phyloP scores from a whole-genome alignment of 23 tunicate species.

The Oikopleura vanhoeffeni region DNA sequence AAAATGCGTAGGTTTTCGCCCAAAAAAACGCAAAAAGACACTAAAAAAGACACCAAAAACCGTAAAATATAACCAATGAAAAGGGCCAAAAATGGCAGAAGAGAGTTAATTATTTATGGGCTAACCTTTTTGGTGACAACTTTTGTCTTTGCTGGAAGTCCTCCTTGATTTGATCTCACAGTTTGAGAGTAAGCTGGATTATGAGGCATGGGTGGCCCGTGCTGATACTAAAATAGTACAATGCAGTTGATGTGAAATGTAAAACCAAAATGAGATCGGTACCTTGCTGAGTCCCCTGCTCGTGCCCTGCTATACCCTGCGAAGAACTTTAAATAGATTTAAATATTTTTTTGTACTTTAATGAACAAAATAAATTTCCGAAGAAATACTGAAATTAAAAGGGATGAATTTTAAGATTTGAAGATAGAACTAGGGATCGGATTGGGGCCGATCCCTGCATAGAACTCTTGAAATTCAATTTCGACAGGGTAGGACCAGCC shows the following conservation, averaged over 20 bases:
- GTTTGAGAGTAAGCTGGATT: not conserved
- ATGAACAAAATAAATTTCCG: not conserved
- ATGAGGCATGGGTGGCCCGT: not conserved
- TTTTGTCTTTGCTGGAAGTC: constrained; percentile 6
- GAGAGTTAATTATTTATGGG: too few relatives aligned
- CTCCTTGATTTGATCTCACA: not conserved
- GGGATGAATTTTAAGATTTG: too few relatives aligned
- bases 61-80: not conserved
- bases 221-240: not conserved
- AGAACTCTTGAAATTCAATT: too few relatives aligned
- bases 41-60: not conserved
- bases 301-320: too few relatives aligned
- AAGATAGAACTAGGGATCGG: too few relatives aligned
- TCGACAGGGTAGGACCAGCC: too few relatives aligned
- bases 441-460: too few relatives aligned
- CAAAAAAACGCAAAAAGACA: too few relatives aligned
- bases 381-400: not conserved
- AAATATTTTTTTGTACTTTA: not conserved
- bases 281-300: too few relatives aligned
- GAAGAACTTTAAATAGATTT: not conserved
- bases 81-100: too few relatives aligned
- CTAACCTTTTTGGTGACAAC: constrained; percentile 3
- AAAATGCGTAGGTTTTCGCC: too few relatives aligned
- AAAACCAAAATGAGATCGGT: too few relatives aligned
- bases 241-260: not conserved